Conservation (phyloP, 1,140 invertebrate genomes). For the Gryllus bimaculatus region DNA sequence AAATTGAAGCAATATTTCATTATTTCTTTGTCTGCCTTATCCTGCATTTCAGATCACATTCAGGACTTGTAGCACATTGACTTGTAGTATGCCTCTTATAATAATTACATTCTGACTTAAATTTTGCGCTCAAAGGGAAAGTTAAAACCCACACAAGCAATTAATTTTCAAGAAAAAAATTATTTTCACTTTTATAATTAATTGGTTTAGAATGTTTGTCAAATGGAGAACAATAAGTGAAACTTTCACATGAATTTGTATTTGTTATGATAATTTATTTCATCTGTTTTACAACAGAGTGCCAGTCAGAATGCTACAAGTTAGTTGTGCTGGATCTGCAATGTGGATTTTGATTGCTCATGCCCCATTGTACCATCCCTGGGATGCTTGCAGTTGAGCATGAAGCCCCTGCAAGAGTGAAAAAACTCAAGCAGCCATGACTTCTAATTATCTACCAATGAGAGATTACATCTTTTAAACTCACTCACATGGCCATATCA, state of each 20-base stretch:
- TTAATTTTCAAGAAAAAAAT: no score
- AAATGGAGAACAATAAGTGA: background rate
- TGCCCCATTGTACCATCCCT: background rate
- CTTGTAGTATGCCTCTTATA: background rate
- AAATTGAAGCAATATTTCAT: background rate
- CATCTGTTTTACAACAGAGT: background rate
- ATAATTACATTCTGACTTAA: background rate
- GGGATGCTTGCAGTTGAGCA: background rate
- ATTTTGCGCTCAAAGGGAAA: no score
- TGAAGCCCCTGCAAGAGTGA: background rate
- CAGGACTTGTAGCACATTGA: background rate
- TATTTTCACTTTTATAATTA: background rate
- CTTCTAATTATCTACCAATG: background rate
- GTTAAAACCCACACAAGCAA: no score
- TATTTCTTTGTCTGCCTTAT: background rate
- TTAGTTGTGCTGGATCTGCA: constrained; percentile 1
- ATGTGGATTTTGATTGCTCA: background rate
- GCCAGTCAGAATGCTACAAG: background rate
- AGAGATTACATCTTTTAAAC: background rate
- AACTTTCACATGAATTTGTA: background rate
- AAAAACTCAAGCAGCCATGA: background rate
- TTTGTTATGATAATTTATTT: background rate
- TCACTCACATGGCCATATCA: background rate
- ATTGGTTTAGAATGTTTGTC: background rate
- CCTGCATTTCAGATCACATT: background rate